Evolutionary conservation across 1,140 invertebrate species (phyloP), one percentile per base, ranked within the genome.

Genomic region (Pissodes strobi): DNA sequence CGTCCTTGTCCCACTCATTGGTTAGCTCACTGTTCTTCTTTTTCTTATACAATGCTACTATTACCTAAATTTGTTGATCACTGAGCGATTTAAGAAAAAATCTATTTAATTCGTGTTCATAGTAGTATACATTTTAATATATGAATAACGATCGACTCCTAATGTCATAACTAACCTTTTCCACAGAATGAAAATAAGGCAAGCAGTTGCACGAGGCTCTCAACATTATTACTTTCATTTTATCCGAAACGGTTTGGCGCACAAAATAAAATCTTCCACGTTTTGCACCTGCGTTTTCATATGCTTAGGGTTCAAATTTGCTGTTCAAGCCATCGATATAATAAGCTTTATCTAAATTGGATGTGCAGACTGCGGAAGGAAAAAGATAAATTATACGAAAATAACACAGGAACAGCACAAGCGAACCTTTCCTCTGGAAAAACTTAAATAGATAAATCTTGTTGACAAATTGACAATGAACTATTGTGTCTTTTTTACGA

Each of bases 221-320:
- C 39, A 62, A 39, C 39, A 49, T 64, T 64, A 64, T 64, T 64
- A 64, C 51, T 30, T 56, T 49, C 46, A 64, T 64, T 64, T 46
- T 64, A 56, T 55, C 39, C 51, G 22, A 17, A 34, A 49, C 37
- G 38, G 61, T 27, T 46, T 43, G 52, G 52, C 61, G 48, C 56
- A 64, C 61, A 56, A 64, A 64, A 55, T 55, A 64, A 46, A 56
- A 56, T 64, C 39, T 61, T 64, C 52, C 51, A 56, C 38, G 34
- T 64, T 64, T 64, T 56, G 61, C 61, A 64, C 61, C 61, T 64
- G 61, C 61, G 61, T 64, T 64, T 64, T 45, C 61, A 64, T 64
- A 64, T 64, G 61, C 39, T 64, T 46, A 56, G 30, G 22, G 61
- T 49, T 64, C 43, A 56, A 64, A 64, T 55, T 55, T 45, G 39